These are phyloP conservation scores for Labrus mixtus DNA, from an alignment of 2,113 vertebrate species.

Conservation along the genomic window DNA sequence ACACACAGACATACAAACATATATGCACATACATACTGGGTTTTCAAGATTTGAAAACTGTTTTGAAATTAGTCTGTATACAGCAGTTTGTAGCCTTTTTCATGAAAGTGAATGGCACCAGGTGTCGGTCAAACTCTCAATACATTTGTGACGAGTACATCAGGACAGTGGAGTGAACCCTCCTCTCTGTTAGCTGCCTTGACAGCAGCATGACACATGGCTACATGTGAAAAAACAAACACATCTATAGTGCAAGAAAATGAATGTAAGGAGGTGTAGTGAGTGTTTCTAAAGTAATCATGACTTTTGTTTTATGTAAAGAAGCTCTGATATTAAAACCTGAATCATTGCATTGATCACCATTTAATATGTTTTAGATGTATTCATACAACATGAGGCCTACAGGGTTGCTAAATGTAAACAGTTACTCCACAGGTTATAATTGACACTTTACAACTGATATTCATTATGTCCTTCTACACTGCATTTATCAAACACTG, in stretches of 20 bases:
- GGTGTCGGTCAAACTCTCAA: constrained; percentile 30
- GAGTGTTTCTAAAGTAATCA: neutral
- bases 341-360: neutral
- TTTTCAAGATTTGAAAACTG: constrained; percentile 48
- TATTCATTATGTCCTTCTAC: neutral
- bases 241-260: neutral
- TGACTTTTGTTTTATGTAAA: constrained; percentile 25
- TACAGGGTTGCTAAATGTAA: neutral
- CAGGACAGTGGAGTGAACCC: constrained; percentile 62
- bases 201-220: constrained; percentile 73
- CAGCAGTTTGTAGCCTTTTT: constrained; percentile 27
- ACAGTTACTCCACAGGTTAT: constrained; percentile 22
- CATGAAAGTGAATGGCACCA: constrained; percentile 19
- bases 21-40: constrained; percentile 19
- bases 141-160: constrained; percentile 52
- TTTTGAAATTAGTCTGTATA: constrained; percentile 55
- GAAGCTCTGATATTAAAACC: constrained; percentile 1
- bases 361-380: neutral
- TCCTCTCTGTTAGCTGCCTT: constrained; percentile 47
- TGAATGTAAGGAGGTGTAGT: too few species aligned
- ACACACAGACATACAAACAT: constrained; percentile 32
- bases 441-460: neutral
- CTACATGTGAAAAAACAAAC: constrained; percentile 39
- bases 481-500: constrained; percentile 1
- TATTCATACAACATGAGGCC: neutral